Evolutionary conservation across 2,797 vertebrate species (phyloP), one percentile per base, ranked within the genome.

Genomic region (Leptatherina wallacei): DNA sequence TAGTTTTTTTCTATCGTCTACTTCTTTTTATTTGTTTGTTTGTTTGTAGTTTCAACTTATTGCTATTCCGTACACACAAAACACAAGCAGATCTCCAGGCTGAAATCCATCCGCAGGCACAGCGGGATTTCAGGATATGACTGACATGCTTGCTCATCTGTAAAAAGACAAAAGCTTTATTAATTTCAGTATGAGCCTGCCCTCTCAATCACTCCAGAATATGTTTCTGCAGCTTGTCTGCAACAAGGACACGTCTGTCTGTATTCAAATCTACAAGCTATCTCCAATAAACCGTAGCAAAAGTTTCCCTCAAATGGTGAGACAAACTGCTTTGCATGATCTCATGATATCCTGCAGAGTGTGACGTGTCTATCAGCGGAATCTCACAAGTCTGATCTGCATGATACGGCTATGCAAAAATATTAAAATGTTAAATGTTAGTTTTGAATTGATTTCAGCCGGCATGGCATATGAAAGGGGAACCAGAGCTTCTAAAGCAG

Each of bases 291-390:
- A 61, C 59, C 64, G 62, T 63, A 35, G 30, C 73, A 68, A 61
- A 79, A 54, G 65, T 83, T 77, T 71, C 61, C 86, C 84, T 84
- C 77, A 88, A 80, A 88, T 78, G 22, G 27, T 0, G 32, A 56
- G 62, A 40, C 70, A 58, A 83, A 79, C 67, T 70, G 72, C 68
- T 92, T 89, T 90, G 77, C 83, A 80, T 86, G 77, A 84, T 74
- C 61, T 75, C 32, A 27, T 57, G 77, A 80, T 80, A 70, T 60
- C 33, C 61, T 1, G 0, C 61, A 7, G n/a, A 67, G 44, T 36
- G 68, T 61, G 58, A 52, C 64, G 18, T 47, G 32, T 65, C 55
- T 83, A 76, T 81, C 73, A 33, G 56, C 55, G 44, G 54, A 63
- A 82, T 84, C 71, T 80, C 58, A 62, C 52, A 82, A 65, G 68